Conservation (phyloP, 2,797 vertebrate species). For the Trematomus bernacchii region DNA sequence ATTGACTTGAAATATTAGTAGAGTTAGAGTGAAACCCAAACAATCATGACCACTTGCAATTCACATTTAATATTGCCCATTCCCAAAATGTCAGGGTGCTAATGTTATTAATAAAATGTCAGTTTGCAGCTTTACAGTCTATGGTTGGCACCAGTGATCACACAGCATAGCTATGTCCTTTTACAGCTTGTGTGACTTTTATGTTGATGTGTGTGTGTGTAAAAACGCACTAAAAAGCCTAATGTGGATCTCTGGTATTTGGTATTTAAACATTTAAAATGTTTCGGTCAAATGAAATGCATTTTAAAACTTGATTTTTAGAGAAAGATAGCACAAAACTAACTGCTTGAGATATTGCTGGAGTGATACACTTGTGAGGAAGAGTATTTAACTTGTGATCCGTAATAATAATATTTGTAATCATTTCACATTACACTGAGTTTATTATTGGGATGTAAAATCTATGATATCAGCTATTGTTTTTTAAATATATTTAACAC, state of each 20-base stretch:
- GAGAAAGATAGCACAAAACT: not conserved
- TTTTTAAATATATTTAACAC: not conserved
- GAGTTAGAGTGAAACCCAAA: not conserved
- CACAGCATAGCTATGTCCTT: not conserved
- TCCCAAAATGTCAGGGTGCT: not conserved
- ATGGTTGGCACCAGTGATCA: slow-evolving; percentile 1
- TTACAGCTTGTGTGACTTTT: slow-evolving; percentile 22
- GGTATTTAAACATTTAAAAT: not conserved
- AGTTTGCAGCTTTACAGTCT: not conserved
- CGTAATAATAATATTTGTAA: not conserved
- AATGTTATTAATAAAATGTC: slow-evolving; percentile 20
- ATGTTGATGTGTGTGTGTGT: not conserved
- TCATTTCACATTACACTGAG: not conserved
- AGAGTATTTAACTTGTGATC: not conserved
- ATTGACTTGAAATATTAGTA: not conserved
- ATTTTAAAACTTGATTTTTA: not conserved
- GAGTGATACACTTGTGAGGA: not conserved
- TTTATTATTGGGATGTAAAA: not conserved
- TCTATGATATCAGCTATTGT: not conserved
- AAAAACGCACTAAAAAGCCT: not conserved
- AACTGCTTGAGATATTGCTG: not conserved
- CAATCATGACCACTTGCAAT: not conserved
- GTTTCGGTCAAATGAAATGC: not conserved
- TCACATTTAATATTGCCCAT: not conserved
- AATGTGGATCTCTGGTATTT: not conserved